Conservation (phyloP, 2,797 vertebrate species). For the Columba guinea region DNA sequence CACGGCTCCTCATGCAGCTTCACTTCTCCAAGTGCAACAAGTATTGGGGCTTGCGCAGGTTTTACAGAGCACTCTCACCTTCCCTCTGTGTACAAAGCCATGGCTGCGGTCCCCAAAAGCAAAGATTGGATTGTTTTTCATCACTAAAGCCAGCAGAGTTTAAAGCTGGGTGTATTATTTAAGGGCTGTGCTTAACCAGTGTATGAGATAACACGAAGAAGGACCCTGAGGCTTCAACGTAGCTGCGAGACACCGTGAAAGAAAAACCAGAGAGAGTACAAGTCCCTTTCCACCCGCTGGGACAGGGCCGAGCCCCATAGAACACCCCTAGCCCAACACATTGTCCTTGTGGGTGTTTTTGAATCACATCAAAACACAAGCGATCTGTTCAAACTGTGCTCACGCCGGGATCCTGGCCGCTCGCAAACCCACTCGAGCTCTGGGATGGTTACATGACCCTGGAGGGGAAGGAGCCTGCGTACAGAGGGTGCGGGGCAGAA, state of each 20-base stretch:
- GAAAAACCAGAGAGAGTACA: background rate
- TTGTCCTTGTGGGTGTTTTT: constrained; percentile 20
- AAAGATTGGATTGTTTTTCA: background rate
- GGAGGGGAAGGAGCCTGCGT: background rate
- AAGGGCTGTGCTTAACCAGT: background rate
- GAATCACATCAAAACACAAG: constrained; percentile 14
- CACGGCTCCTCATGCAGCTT: fast-evolving
- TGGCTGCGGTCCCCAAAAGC: background rate
- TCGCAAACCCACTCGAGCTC: background rate
- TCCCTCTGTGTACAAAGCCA: background rate
- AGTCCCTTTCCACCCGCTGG: background rate
- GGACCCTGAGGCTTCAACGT: background rate
- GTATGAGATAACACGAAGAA: background rate
- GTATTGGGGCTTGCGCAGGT: background rate
- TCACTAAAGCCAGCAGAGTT: background rate
- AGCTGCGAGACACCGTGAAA: background rate
- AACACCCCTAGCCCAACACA: background rate
- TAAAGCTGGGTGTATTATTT: background rate
- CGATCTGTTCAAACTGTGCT: background rate
- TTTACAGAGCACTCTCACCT: background rate
- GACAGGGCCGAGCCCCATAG: background rate
- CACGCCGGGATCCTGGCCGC: background rate
- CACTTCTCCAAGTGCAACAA: background rate
- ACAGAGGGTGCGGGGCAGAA: background rate
- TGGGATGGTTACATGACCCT: background rate